phyloP scores from a whole-genome alignment of 2,113 vertebrate species.

The Malurus cyaneus region DNA sequence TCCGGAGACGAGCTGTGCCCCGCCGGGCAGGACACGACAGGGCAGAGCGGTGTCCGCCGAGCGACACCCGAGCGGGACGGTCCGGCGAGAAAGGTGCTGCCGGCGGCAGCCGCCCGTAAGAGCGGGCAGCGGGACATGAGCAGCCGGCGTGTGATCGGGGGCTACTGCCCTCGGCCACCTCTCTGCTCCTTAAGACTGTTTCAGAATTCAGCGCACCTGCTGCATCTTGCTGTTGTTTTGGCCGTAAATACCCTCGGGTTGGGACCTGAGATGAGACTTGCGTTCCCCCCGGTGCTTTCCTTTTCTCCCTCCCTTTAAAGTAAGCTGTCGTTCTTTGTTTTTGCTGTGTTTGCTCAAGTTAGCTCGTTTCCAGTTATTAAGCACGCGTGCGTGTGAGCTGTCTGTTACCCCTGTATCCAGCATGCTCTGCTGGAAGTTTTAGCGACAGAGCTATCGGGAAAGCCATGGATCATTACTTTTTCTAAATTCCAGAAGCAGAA shows the following conservation, averaged over 20 bases:
- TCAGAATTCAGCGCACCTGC: background rate
- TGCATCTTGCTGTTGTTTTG: background rate
- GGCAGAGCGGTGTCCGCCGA: background rate
- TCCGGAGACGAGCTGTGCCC: background rate
- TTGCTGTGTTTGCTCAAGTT: background rate
- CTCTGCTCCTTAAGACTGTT: fast-evolving
- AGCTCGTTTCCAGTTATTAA: background rate
- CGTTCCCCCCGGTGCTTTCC: background rate
- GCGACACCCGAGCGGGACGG: background rate
- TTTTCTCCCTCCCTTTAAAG: background rate
- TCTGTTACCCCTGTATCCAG: background rate
- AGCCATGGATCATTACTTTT: background rate
- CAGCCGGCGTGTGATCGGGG: no score
- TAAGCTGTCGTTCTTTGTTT: background rate
- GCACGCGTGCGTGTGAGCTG: background rate
- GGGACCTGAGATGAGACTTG: background rate
- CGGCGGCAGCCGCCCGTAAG: background rate
- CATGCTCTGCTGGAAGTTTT: background rate
- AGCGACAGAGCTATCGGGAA: background rate
- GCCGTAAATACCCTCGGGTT: background rate
- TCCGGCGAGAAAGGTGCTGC: background rate
- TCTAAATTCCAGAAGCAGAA: constrained; percentile 27
- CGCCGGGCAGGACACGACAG: background rate
- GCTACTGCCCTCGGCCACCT: background rate
- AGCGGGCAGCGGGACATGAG: background rate